A percentile compares a stretch with the other conserved stretches of the same genome.
These are phyloP conservation scores for Lamellibrachia columna DNA, from an alignment of 2,888 invertebrate species.

Conservation along the genomic window DNA sequence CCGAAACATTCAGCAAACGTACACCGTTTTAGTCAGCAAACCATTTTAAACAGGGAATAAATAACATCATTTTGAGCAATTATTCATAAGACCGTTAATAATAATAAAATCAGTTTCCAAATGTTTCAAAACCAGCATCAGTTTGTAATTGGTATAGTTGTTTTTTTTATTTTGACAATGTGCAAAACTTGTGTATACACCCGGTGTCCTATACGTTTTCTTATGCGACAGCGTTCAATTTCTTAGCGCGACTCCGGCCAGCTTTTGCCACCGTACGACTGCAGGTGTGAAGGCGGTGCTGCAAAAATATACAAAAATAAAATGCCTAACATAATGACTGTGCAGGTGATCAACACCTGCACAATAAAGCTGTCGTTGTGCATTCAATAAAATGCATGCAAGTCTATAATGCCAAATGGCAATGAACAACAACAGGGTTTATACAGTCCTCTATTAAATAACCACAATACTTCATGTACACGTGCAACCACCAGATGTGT, in stretches of 20 bases:
- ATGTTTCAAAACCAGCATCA: neutral
- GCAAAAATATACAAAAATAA: slow-evolving; percentile 13
- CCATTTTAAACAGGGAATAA: neutral
- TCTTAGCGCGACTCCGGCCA: neutral
- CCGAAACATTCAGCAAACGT: neutral
- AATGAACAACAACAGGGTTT: slow-evolving; percentile 2
- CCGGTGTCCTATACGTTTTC: neutral
- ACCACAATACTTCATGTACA: neutral
- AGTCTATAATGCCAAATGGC: neutral
- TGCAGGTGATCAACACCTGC: neutral
- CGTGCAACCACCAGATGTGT: neutral
- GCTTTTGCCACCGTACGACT: neutral
- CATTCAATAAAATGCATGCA: slow-evolving; percentile 8
- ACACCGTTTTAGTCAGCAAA: neutral
- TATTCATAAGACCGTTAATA: neutral
- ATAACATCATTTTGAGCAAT: neutral
- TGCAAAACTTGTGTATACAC: neutral
- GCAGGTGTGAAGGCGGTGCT: neutral
- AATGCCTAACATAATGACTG: neutral
- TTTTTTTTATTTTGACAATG: neutral
- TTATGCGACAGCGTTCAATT: neutral
- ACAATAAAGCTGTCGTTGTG: neutral
- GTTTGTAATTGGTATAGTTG: neutral
- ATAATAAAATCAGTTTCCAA: neutral
- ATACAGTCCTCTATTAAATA: slow-evolving; percentile 6